Percentiles rank a stretch among this genome's conserved stretches.
Conservation (phyloP, 2,888 invertebrate species). For the Andrena bicolor region DNA sequence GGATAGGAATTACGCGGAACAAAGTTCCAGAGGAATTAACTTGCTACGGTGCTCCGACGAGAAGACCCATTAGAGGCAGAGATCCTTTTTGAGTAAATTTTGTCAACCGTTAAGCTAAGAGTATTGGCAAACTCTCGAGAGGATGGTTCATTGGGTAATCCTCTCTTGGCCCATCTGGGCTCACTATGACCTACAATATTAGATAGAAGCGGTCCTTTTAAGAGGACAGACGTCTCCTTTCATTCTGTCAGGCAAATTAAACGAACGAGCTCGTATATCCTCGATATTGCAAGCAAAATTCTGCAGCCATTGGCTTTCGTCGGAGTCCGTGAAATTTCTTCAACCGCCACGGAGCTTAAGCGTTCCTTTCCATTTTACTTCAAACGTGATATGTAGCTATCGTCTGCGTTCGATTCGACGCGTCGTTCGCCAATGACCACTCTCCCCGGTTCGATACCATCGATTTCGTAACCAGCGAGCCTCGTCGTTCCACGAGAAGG, state of each 20-base stretch:
- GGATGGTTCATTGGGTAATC: conserved; percentile 9
- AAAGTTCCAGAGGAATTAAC: not conserved
- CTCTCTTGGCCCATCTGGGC: not conserved
- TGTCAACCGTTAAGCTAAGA: conserved; percentile 16
- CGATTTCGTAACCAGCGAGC: conserved; percentile 11
- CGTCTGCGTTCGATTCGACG: conserved; percentile 3
- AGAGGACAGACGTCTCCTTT: not conserved
- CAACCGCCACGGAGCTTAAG: not conserved
- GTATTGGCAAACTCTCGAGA: conserved; percentile 5
- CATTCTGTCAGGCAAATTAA: not conserved
- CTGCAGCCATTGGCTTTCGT: no score
- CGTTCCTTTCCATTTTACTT: not conserved
- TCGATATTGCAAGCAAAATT: not conserved
- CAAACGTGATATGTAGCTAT: not conserved
- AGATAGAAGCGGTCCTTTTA: not conserved
- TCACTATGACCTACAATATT: not conserved
- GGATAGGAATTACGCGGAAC: not conserved
- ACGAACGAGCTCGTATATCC: not conserved
- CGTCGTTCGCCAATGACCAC: conserved; percentile 6
- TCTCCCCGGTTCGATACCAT: conserved; percentile 17
- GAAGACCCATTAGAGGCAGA: not conserved
- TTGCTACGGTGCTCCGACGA: not conserved
- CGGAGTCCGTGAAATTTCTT: not conserved
- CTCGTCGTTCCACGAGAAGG: conserved; percentile 5
- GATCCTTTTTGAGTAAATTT: conserved; percentile 28